These are phyloP conservation scores for Megalopta genalis DNA, from an alignment of 1,140 invertebrate genomes.

Conservation along the genomic window DNA sequence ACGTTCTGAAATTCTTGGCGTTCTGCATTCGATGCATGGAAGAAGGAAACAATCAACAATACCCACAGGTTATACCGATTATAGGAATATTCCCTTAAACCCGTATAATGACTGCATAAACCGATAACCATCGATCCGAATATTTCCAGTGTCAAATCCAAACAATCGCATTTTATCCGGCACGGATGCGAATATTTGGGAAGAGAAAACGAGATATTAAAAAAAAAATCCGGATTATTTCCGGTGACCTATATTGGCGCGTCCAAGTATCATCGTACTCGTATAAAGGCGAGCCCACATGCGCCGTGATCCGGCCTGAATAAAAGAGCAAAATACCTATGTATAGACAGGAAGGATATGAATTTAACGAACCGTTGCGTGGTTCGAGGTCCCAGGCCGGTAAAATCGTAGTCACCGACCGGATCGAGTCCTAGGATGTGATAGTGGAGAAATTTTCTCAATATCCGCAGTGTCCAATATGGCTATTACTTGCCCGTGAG, in stretches of 20 bases:
- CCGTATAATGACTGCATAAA: constrained; percentile 29
- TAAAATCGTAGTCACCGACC: too few relatives aligned
- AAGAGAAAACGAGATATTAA: constrained; percentile 22
- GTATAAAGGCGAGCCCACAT: constrained; percentile 27
- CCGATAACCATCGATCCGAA: constrained; percentile 37
- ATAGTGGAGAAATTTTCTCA: background rate
- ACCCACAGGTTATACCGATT: background rate
- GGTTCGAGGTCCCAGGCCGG: too few relatives aligned
- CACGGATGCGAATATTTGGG: constrained; percentile 7
- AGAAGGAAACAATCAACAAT: too few relatives aligned
- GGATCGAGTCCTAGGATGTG: too few relatives aligned
- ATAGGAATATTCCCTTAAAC: constrained; percentile 7
- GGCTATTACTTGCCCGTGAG: background rate
- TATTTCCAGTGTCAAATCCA: constrained; percentile 11
- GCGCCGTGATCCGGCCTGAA: constrained; percentile 1
- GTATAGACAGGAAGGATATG: background rate
- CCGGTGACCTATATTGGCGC: constrained; percentile 30
- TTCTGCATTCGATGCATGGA: background rate
- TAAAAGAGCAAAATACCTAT: constrained; percentile 16
- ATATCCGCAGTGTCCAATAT: background rate
- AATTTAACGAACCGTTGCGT: constrained; percentile 15
- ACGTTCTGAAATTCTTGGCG: background rate
- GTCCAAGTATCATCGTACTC: constrained; percentile 13
- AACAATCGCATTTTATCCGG: constrained; percentile 41
- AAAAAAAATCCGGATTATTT: constrained; percentile 44